Conservation (phyloP, 2,888 invertebrate species). For the Cylloceria caligata region DNA sequence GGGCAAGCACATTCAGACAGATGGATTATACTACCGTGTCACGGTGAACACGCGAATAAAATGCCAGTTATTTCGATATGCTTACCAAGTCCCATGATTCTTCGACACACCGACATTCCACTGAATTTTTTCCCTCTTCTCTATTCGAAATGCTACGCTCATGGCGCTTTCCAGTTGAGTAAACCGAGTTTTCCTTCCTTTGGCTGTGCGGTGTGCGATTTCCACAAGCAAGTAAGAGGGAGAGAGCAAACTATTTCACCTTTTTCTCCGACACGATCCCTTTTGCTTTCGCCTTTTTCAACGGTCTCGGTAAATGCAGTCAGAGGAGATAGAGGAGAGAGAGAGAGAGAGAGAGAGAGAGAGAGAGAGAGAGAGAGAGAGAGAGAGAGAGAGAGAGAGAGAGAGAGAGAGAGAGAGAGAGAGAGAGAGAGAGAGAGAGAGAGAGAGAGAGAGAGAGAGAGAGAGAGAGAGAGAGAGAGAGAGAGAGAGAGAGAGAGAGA, state of each 20-base stretch:
- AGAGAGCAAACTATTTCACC: not conserved
- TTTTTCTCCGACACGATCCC: slow-evolving; percentile 21
- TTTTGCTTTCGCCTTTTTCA: slow-evolving; percentile 48
- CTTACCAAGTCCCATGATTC: slow-evolving; percentile 14
- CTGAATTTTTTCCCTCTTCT: slow-evolving; percentile 6
- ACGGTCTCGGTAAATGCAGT: slow-evolving; percentile 25
- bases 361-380: too few species aligned
- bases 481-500: too few species aligned
- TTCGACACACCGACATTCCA: slow-evolving; percentile 16
- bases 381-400: too few species aligned
- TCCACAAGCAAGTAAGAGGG: not conserved
- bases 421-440: too few species aligned
- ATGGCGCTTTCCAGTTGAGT: slow-evolving; percentile 15
- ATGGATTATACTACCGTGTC: not conserved
- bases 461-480: too few species aligned
- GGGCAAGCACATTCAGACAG: not conserved
- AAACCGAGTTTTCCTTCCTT: slow-evolving; percentile 1
- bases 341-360: slow-evolving; percentile 30
- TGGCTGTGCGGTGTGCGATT: slow-evolving; percentile 2
- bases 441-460: too few species aligned
- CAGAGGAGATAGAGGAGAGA: not conserved
- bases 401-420: too few species aligned
- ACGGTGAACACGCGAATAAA: slow-evolving; percentile 44
- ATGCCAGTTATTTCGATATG: slow-evolving; percentile 18
- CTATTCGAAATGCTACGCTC: slow-evolving; percentile 1